phyloP scores from a whole-genome alignment of 2,797 vertebrate species.

The Acanthurus lineatus region DNA sequence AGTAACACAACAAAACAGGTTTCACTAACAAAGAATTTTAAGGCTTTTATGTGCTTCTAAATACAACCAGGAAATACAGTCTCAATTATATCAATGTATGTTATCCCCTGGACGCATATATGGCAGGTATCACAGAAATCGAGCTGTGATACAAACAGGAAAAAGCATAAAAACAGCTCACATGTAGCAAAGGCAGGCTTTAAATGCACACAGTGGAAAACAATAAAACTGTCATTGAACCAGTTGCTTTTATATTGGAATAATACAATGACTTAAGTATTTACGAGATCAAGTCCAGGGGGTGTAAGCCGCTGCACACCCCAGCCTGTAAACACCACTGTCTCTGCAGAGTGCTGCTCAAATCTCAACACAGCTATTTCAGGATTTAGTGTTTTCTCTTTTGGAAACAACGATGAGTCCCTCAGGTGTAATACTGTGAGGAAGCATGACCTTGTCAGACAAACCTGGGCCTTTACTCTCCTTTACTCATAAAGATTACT shows the following conservation, averaged over 20 bases:
- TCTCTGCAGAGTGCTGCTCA: slow-evolving; percentile 41
- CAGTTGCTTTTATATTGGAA: slow-evolving; percentile 19
- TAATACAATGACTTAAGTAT: slow-evolving; percentile 4
- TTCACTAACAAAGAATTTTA: slow-evolving; percentile 18
- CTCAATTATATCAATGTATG: slow-evolving; percentile 48
- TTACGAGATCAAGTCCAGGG: slow-evolving; percentile 7
- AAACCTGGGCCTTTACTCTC: slow-evolving; percentile 50
- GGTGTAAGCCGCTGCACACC: slow-evolving; percentile 14
- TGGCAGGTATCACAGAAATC: slow-evolving; percentile 24
- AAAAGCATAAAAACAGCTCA: not conserved
- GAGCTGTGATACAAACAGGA: slow-evolving; percentile 8
- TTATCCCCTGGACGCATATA: slow-evolving; percentile 27
- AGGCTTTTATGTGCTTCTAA: slow-evolving; percentile 18
- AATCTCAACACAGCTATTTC: slow-evolving; percentile 45
- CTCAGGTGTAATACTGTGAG: slow-evolving; percentile 61
- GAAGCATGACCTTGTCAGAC: slow-evolving; percentile 70
- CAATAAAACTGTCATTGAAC: slow-evolving; percentile 19
- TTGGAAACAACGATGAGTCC: slow-evolving; percentile 56
- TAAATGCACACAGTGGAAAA: not conserved
- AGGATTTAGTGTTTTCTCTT: slow-evolving; percentile 51
- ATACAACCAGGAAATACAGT: slow-evolving; percentile 17
- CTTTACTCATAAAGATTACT: slow-evolving; percentile 59
- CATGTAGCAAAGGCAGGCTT: not conserved
- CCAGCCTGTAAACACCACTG: slow-evolving; percentile 31
- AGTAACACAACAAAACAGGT: slow-evolving; percentile 33